Percentiles rank a stretch among this genome's conserved stretches.
phyloP scores from a whole-genome alignment of 2,888 invertebrate species.

The Xestoiulus laeticollis region DNA sequence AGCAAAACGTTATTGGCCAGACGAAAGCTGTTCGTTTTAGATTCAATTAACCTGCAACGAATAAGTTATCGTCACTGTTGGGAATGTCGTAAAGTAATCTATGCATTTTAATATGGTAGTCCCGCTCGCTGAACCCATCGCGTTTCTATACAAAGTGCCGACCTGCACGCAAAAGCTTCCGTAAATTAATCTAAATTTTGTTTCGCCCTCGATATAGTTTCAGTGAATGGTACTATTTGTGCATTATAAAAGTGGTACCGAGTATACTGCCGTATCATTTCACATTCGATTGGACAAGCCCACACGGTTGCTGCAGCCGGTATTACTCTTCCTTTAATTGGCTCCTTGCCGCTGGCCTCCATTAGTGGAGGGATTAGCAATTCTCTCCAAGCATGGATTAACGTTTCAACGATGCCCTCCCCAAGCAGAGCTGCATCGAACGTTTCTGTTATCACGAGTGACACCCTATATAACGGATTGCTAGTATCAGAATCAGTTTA shows the following conservation, averaged over 20 bases:
- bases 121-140: too few relatives aligned
- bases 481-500: not conserved
- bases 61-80: not conserved
- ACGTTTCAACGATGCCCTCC: constrained; percentile 74
- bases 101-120: too few relatives aligned
- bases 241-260: constrained; percentile 61
- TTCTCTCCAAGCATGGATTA: constrained; percentile 75
- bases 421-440: constrained; percentile 84
- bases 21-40: not conserved
- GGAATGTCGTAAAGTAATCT: too few relatives aligned
- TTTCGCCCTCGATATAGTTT: too few relatives aligned
- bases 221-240: too few relatives aligned
- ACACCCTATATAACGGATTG: constrained; percentile 63
- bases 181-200: too few relatives aligned
- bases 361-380: constrained; percentile 63
- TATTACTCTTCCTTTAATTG: constrained; percentile 61
- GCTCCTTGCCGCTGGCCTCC: too few relatives aligned
- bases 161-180: too few relatives aligned
- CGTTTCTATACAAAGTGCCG: too few relatives aligned
- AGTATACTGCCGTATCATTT: constrained; percentile 67
- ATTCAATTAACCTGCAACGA: not conserved
- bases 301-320: constrained; percentile 67
- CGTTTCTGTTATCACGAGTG: constrained; percentile 78
- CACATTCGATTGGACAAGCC: constrained; percentile 72
- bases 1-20: not conserved